Percentiles rank a stretch among this genome's conserved stretches.
Conservation (phyloP, 2,888 invertebrate genomes). For the Tenthredo distinguenda region DNA sequence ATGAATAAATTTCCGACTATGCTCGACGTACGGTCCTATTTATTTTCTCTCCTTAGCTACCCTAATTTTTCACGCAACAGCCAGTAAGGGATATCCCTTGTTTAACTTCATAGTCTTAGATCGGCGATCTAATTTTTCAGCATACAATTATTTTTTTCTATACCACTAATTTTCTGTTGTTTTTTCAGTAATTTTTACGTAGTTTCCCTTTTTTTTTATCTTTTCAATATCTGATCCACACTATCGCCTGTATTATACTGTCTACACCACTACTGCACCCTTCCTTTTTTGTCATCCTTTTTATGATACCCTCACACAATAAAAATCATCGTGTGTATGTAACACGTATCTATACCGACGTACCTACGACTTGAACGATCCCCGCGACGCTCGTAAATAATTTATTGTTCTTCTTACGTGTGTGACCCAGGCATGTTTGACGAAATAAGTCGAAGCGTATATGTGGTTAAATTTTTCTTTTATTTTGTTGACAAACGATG, state of each 20-base stretch:
- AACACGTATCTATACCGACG: neutral
- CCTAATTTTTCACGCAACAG: neutral
- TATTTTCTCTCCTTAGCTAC: neutral
- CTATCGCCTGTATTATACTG: neutral
- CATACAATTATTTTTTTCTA: neutral
- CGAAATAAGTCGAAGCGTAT: no score
- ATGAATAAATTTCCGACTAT: neutral
- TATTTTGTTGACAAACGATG: no score
- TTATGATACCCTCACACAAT: neutral
- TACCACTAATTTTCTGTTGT: constrained; percentile 39
- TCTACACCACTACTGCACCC: neutral
- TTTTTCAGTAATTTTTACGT: constrained; percentile 17
- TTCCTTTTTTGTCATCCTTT: neutral
- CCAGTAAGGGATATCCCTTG: neutral
- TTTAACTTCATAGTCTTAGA: neutral
- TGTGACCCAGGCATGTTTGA: no score
- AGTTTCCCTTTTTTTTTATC: neutral
- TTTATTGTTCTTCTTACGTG: neutral
- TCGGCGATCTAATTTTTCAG: constrained; percentile 14
- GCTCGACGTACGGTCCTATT: neutral
- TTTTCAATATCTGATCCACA: neutral
- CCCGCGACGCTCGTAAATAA: constrained; percentile 2
- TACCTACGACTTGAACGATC: neutral
- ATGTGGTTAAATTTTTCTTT: no score
- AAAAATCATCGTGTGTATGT: neutral